phyloP scores from a whole-genome alignment of 2,797 vertebrate genomes.

The Lacerta viridis region DNA sequence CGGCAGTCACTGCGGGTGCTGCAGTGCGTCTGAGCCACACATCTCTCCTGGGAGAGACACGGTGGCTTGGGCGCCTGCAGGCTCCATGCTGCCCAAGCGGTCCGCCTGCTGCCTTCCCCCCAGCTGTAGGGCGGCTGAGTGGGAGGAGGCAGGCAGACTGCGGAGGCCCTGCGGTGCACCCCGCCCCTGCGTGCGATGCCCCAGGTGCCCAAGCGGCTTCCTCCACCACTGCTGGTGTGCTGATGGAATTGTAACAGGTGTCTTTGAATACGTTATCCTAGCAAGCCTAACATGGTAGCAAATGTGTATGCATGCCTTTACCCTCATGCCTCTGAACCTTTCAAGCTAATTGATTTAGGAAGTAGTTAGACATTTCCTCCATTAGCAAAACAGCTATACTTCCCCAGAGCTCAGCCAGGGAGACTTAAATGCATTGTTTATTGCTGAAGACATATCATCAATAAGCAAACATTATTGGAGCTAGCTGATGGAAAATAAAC shows the following conservation, averaged over 20 bases:
- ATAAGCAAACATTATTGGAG: conserved; percentile 61
- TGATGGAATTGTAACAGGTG: rapidly evolving
- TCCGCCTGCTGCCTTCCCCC: no score
- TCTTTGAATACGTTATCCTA: not conserved
- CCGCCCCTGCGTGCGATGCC: rapidly evolving
- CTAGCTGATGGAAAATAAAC: conserved; percentile 52
- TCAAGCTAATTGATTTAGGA: conserved; percentile 77
- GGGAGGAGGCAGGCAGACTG: no score
- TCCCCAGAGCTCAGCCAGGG: conserved; percentile 66
- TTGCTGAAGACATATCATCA: conserved; percentile 62
- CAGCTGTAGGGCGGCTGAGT: no score
- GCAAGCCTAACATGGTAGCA: not conserved
- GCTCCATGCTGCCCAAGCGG: no score
- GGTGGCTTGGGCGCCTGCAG: no score
- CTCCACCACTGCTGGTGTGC: no score
- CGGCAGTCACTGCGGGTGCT: no score
- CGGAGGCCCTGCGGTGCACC: no score
- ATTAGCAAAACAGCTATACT: conserved; percentile 69
- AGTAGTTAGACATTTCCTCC: conserved; percentile 75
- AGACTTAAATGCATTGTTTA: conserved; percentile 74
- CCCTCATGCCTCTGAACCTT: conserved; percentile 40
- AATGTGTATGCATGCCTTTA: not conserved
- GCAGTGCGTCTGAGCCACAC: no score
- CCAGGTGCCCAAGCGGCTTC: no score
- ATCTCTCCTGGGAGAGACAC: no score